Conservation (phyloP, 2,113 vertebrate species). For the Anguilla rostrata region DNA sequence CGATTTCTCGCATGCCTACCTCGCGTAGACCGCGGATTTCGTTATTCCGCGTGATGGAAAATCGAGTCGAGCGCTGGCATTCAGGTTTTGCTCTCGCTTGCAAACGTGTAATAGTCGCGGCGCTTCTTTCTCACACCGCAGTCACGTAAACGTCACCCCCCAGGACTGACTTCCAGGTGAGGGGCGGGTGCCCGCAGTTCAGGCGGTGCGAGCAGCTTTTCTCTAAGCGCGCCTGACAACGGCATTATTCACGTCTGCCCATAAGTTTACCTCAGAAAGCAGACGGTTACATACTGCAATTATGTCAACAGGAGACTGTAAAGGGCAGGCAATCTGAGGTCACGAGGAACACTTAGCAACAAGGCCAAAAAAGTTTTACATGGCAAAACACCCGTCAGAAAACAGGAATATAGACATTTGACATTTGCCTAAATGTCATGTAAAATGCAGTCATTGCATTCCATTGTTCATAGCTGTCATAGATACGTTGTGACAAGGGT, state of each 20-base stretch:
- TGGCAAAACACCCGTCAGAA: background rate
- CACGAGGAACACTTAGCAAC: background rate
- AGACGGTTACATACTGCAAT: background rate
- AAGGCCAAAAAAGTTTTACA: background rate
- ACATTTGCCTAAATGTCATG: background rate
- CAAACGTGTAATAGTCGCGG: background rate
- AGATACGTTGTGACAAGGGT: background rate
- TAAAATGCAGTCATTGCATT: background rate
- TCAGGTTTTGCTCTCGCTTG: background rate
- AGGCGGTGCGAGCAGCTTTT: background rate
- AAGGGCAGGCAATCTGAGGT: background rate
- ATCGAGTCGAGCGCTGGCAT: background rate
- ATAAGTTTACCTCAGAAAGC: background rate
- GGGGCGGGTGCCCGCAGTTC: background rate
- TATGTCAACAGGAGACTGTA: background rate
- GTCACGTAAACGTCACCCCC: background rate
- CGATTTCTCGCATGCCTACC: background rate
- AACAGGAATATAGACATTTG: background rate
- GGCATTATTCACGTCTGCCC: background rate
- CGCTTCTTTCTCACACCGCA: background rate
- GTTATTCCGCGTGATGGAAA: background rate
- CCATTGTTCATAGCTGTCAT: no score
- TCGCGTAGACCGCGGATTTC: background rate
- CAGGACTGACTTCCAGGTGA: background rate
- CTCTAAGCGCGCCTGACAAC: background rate